Evolutionary conservation across 2,888 invertebrate species (phyloP).

Genomic region (Aleiodes testaceus): DNA sequence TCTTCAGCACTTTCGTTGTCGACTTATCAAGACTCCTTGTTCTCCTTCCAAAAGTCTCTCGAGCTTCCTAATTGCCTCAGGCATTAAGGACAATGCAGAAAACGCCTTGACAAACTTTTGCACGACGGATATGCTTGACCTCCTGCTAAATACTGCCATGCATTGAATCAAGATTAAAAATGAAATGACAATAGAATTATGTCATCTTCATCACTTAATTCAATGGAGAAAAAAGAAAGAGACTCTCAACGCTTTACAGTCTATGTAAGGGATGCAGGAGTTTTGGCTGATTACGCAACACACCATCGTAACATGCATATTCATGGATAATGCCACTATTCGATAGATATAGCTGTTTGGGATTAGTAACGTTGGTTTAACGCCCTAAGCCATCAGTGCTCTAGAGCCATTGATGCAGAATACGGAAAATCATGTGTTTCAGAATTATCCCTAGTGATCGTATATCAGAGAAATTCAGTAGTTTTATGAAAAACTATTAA

Average conservation of each 20-base stretch:
- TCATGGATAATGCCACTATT: conserved; percentile 55
- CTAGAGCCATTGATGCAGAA: conserved; percentile 9
- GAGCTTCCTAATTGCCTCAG: conserved; percentile 24
- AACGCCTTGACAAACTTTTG: conserved; percentile 23
- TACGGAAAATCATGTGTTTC: conserved; percentile 6
- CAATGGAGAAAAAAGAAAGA: conserved; percentile 25
- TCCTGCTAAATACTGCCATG: conserved; percentile 9
- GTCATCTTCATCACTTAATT: no score
- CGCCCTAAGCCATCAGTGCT: conserved; percentile 55
- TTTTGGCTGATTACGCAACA: conserved; percentile 51
- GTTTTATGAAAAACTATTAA: no score
- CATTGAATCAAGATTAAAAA: not conserved
- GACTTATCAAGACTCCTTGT: conserved; percentile 31
- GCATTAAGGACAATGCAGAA: conserved; percentile 33
- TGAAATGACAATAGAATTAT: conserved; percentile 6
- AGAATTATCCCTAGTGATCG: not conserved
- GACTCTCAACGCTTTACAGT: conserved; percentile 2
- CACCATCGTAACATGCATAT: conserved; percentile 56
- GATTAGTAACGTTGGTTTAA: conserved; percentile 59
- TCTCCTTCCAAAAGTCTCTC: conserved; percentile 13
- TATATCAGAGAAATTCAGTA: no score
- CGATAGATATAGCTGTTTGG: conserved; percentile 52
- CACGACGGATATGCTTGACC: conserved; percentile 30
- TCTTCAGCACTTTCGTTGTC: conserved; percentile 32
- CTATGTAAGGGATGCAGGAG: conserved; percentile 32